Base-by-base conservation (phyloP, 1,140 invertebrate genomes). In the Euwallacea fornicatus region DNA sequence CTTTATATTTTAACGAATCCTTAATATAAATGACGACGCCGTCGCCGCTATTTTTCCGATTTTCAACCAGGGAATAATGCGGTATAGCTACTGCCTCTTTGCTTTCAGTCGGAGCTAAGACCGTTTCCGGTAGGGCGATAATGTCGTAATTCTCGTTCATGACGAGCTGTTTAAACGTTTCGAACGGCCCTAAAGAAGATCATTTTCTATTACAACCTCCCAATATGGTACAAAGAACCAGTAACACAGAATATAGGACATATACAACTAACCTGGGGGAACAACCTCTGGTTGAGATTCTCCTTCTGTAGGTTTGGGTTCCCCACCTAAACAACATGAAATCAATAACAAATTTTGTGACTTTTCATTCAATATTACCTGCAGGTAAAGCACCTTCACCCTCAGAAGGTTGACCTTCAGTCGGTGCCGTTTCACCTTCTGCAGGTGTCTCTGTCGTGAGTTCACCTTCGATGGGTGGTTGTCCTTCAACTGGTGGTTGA, bases 381-480 rank as follows among this genome's bases (percentile, higher is more conserved):
- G 83, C 81, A 13, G 80, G 76, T 68, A 75, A 73, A 54, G 79
- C 21, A 33, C 21, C 21, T 63, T 76, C 66, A 64, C 78, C 76
- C 77, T 82, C 81, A 33, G 1, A 33, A 76, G 83, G 80, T 75
- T 78, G 75, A 79, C 82, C 73, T 81, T 83, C 73, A 76, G 79
- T 73, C 74, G 83, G 75, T n/a, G 64, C 42, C 21, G 43, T 47
- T 62, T 78, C 76, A 15, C 69, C 77, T 67, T 74, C 79, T 44
- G 80, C 75, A 54, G 81, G 81, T 58, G 81, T 81, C 77, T 84
- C 83, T 70, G 82, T 81, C 59, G 81, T 80, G 59, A 80, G 77
- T 64, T 78, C 77, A 66, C 83, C 84, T 72, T 84, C 84, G 59
- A 82, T 80, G 78, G 81, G 84, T 63, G 79, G 80, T 70, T 80